Evolutionary conservation across 1,140 invertebrate genomes (phyloP).

Genomic region (Berghia stephanieae): DNA sequence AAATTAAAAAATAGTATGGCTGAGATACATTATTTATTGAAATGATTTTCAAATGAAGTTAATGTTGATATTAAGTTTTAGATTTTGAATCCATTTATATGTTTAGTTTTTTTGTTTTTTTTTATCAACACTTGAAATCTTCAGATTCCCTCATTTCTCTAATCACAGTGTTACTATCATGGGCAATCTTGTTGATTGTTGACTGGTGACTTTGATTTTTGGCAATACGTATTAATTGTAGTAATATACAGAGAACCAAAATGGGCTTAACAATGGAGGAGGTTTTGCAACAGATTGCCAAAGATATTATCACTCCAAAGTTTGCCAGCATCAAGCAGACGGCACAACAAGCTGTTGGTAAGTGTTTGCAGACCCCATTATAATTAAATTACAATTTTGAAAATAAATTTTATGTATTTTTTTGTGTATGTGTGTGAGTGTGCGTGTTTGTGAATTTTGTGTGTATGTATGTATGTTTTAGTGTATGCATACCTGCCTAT

Average conservation of each 20-base stretch:
- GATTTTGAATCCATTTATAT: background rate
- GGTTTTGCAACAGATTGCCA: conserved; percentile 52
- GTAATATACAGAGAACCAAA: background rate
- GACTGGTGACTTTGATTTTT: too few species aligned
- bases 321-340: conserved; percentile 51
- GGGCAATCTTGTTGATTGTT: background rate
- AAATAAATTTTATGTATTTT: too few species aligned
- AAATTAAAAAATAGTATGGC: background rate
- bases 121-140: background rate
- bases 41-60: background rate
- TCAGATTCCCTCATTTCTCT: background rate
- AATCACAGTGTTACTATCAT: background rate
- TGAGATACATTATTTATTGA: background rate
- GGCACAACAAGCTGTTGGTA: conserved; percentile 56
- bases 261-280: conserved; percentile 53
- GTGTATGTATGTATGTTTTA: too few species aligned
- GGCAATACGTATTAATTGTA: too few species aligned
- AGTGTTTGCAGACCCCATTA: too few species aligned
- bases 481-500: too few species aligned
- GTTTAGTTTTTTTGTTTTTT: background rate
- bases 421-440: too few species aligned
- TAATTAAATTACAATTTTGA: too few species aligned
- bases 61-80: background rate
- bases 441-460: too few species aligned
- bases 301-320: conserved; percentile 56